These are phyloP conservation scores for Clepsis dumicolana DNA, from an alignment of 2,888 invertebrate species.

Conservation along the genomic window DNA sequence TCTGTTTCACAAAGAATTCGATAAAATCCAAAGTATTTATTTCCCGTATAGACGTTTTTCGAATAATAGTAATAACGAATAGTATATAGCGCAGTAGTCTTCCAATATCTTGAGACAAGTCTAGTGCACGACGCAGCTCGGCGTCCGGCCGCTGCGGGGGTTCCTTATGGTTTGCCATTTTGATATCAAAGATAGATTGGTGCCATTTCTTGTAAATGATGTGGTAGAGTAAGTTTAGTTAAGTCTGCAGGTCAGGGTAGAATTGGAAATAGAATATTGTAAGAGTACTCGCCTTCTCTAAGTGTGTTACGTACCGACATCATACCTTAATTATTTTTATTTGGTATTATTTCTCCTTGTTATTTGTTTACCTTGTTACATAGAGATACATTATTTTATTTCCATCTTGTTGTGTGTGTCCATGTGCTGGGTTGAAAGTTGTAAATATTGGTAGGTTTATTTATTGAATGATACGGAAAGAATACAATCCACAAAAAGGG, in stretches of 20 bases:
- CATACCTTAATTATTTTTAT: slow-evolving; percentile 63
- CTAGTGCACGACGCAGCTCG: slow-evolving; percentile 62
- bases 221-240: slow-evolving; percentile 84
- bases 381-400: slow-evolving; percentile 76
- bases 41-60: slow-evolving; percentile 68
- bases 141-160: slow-evolving; percentile 80
- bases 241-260: slow-evolving; percentile 86
- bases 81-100: slow-evolving; percentile 85
- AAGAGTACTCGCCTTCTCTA: slow-evolving; percentile 69
- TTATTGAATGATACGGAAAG: slow-evolving; percentile 75
- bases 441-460: slow-evolving; percentile 84
- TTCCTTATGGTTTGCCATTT: slow-evolving; percentile 85
- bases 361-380: slow-evolving; percentile 60
- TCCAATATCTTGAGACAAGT: slow-evolving; percentile 80
- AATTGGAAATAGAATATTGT: slow-evolving; percentile 81
- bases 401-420: slow-evolving; percentile 79
- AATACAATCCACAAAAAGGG: slow-evolving; percentile 64
- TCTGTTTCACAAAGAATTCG: slow-evolving; percentile 62
- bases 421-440: slow-evolving; percentile 82
- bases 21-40: slow-evolving; percentile 60
- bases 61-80: slow-evolving; percentile 77
- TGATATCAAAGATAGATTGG: slow-evolving; percentile 87
- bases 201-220: slow-evolving; percentile 85
- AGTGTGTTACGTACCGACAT: slow-evolving; percentile 67
- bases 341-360: slow-evolving; percentile 61